These are phyloP conservation scores for Apostichopus parvimensis DNA, from an alignment of 35 echinoderm and acorn worm genomes.

Conservation along the genomic window DNA sequence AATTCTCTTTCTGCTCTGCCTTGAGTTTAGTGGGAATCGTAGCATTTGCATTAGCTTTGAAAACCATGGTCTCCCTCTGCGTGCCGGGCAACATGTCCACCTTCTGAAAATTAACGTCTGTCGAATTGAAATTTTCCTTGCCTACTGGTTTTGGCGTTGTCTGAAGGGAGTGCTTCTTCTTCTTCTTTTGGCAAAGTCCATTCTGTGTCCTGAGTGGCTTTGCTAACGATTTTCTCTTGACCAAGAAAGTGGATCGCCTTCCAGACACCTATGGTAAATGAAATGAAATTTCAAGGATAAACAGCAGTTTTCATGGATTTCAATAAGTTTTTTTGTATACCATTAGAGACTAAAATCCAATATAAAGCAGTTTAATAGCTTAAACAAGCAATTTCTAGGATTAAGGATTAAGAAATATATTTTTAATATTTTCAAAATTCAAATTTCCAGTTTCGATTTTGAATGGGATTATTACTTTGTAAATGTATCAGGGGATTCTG, in stretches of 20 bases:
- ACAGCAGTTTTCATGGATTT: not conserved
- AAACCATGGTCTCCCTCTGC: not conserved
- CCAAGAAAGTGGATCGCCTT: conserved; percentile 40
- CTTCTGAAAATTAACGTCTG: not conserved
- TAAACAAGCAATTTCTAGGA: too few relatives aligned
- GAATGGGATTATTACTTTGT: too few relatives aligned
- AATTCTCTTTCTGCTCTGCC: not conserved
- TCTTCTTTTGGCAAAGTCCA: not conserved
- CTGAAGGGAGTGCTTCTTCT: not conserved
- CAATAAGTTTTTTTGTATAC: not conserved
- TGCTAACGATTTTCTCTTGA: conserved; percentile 28
- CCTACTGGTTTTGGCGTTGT: not conserved
- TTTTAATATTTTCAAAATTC: too few relatives aligned
- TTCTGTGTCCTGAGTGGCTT: conserved; percentile 19
- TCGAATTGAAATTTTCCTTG: conserved; percentile 15
- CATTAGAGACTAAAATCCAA: not conserved
- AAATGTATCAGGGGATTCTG: too few relatives aligned
- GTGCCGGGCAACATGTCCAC: not conserved
- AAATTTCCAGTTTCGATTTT: too few relatives aligned
- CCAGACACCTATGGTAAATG: not conserved
- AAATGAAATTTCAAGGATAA: not conserved
- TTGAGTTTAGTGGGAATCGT: not conserved
- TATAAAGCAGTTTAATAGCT: not conserved
- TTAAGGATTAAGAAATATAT: too few relatives aligned
- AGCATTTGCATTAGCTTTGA: not conserved